phyloP scores from a whole-genome alignment of 2,888 invertebrate species.

The Lasius platythorax region DNA sequence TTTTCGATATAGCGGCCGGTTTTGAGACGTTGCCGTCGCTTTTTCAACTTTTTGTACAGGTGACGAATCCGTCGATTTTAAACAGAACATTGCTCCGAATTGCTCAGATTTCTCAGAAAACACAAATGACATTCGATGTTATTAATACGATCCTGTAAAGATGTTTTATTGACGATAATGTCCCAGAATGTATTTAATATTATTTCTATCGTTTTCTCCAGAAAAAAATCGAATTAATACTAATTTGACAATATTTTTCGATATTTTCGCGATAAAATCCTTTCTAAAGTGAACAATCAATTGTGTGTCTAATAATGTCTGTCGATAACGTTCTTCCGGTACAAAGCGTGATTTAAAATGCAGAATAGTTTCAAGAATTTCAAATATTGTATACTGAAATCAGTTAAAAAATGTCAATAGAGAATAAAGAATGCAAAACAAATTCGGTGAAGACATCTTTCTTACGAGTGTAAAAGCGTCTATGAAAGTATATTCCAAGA shows the following conservation, averaged over 20 bases:
- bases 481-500: not conserved
- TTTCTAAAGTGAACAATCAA: not conserved
- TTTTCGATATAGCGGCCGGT: not conserved
- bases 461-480: not conserved
- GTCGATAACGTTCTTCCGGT: not conserved
- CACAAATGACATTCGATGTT: not conserved
- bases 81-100: not conserved
- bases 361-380: not conserved
- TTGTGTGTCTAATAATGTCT: not conserved
- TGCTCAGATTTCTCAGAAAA: not conserved
- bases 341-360: not conserved
- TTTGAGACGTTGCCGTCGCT: not conserved
- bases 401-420: not conserved
- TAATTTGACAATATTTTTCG: not conserved
- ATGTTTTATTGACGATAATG: not conserved
- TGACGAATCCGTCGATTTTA: not conserved
- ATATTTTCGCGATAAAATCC: not conserved
- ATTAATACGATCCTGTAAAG: not conserved
- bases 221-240: not conserved
- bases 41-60: not conserved
- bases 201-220: not conserved
- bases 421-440: not conserved
- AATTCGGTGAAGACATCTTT: not conserved
- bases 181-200: not conserved
- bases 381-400: not conserved